Percentiles rank a stretch among this genome's conserved stretches.
phyloP scores from a whole-genome alignment of 2,113 vertebrate species.

The Catharus fuscescens region DNA sequence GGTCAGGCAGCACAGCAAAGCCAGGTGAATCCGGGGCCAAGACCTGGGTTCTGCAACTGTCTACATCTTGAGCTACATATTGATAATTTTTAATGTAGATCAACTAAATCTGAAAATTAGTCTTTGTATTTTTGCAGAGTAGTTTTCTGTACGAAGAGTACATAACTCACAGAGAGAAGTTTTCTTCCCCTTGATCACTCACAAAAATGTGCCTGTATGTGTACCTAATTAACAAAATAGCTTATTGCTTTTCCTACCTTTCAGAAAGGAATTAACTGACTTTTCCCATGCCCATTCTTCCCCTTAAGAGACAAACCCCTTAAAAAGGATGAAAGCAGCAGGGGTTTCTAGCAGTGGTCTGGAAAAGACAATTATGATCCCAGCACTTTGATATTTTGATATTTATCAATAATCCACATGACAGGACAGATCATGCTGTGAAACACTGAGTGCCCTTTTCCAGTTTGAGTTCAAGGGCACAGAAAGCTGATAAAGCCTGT shows the following conservation, averaged over 20 bases:
- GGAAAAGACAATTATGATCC: neutral
- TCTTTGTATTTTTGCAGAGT: neutral
- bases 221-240: neutral
- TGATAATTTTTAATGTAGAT: neutral
- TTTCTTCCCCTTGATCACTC: neutral
- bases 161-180: neutral
- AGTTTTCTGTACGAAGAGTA: neutral
- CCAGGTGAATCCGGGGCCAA: neutral
- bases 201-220: neutral
- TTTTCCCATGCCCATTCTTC: neutral
- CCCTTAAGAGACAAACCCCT: neutral
- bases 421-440: neutral
- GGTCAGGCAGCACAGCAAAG: neutral
- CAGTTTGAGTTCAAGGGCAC: neutral
- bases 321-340: neutral
- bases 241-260: neutral
- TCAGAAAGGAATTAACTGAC: neutral
- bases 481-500: neutral
- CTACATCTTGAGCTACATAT: neutral
- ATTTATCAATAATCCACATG: neutral
- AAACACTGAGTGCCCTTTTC: neutral
- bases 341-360: neutral
- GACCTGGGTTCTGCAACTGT: neutral
- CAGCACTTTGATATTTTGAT: neutral
- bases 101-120: neutral